These are phyloP conservation scores for Chelmon rostratus DNA, from an alignment of 2,797 vertebrate genomes.

Conservation along the genomic window DNA sequence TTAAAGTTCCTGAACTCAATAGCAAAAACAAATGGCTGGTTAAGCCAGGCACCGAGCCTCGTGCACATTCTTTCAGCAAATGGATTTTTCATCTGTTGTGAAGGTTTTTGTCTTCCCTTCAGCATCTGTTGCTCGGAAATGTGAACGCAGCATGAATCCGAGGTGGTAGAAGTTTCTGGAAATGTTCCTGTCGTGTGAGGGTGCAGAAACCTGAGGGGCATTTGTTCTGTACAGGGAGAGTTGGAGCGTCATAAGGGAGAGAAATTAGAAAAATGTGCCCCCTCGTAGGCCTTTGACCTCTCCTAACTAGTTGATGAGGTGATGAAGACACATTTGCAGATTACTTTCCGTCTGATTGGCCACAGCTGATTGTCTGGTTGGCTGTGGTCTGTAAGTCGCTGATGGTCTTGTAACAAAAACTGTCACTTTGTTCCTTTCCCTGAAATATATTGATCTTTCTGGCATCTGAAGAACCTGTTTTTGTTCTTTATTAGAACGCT, in stretches of 20 bases:
- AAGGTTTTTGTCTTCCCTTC: constrained; percentile 39
- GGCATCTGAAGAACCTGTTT: background rate
- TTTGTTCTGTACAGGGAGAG: constrained; percentile 21
- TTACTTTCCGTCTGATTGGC: background rate
- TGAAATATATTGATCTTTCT: background rate
- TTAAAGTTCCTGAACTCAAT: constrained; percentile 60
- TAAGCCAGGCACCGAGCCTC: constrained; percentile 45
- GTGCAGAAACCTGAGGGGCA: constrained; percentile 20
- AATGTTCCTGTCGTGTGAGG: constrained; percentile 44
- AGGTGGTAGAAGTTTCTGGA: constrained; percentile 51
- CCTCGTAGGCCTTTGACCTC: background rate
- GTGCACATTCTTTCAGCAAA: constrained; percentile 59
- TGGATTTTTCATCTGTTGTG: constrained; percentile 69
- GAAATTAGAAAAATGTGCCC: constrained; percentile 15
- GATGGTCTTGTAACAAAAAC: background rate
- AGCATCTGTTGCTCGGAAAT: constrained; percentile 61
- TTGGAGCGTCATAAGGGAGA: constrained; percentile 27
- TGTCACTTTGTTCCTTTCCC: background rate
- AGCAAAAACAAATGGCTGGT: constrained; percentile 70
- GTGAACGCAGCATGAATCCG: constrained; percentile 35
- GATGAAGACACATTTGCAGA: background rate
- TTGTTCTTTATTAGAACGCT: background rate
- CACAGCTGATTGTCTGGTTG: background rate
- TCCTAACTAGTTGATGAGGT: background rate
- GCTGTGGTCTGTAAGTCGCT: background rate